Evolutionary conservation across 2,113 vertebrate genomes (phyloP).

Genomic region (Hiodon alosoides): DNA sequence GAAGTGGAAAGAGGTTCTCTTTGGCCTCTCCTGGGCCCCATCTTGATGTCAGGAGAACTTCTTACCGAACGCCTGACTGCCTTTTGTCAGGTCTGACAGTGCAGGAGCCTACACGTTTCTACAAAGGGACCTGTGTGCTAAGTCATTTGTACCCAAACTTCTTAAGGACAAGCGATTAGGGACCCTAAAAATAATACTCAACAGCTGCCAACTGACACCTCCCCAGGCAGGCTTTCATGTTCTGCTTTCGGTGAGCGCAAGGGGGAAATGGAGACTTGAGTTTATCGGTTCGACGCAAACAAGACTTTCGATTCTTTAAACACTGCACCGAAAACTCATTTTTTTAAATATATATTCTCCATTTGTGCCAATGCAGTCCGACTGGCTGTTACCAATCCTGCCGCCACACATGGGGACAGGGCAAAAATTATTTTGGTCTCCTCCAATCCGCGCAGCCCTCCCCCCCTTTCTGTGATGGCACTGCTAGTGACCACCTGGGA

Average conservation of each 20-base stretch:
- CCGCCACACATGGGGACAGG: too few relatives aligned
- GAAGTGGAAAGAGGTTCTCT: not conserved
- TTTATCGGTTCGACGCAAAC: not conserved
- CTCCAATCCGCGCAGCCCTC: too few relatives aligned
- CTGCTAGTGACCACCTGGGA: too few relatives aligned
- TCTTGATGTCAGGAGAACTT: not conserved
- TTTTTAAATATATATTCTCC: too few relatives aligned
- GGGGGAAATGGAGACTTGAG: not conserved
- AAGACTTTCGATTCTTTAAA: slow-evolving; percentile 14
- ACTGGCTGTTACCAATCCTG: too few relatives aligned
- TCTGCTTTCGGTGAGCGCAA: not conserved
- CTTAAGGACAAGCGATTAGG: slow-evolving; percentile 1
- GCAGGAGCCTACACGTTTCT: not conserved
- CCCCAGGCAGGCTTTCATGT: not conserved
- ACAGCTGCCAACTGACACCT: not conserved
- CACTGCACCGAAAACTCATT: not conserved
- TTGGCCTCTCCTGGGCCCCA: not conserved
- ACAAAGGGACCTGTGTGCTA: not conserved
- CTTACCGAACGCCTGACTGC: not conserved
- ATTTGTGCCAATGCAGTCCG: too few relatives aligned
- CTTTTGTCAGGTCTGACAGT: not conserved
- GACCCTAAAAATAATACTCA: not conserved
- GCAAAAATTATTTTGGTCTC: too few relatives aligned
- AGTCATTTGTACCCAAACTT: not conserved
- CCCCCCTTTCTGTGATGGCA: too few relatives aligned